Base-by-base conservation (phyloP, 1,140 invertebrate genomes). In the Arion vulgaris region DNA sequence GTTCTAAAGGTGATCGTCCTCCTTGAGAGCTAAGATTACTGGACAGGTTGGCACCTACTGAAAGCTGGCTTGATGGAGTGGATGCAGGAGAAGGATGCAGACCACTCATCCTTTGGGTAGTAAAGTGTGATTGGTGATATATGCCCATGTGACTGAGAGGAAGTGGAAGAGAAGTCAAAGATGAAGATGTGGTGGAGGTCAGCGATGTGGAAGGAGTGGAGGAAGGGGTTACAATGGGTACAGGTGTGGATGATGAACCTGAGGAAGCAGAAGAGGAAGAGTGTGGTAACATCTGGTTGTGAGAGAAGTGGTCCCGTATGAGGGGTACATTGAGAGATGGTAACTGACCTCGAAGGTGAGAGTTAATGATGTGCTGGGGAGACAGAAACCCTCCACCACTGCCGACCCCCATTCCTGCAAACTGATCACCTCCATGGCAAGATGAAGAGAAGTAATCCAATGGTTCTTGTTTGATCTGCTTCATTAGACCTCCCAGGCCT, bases 11-110 rank as follows among this genome's bases (percentile, higher is more conserved):
- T 2, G 80, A 81, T 34, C 80, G 80, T n/a, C 45, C 80, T 17
- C 80, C 80, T 39, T 81, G 80, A 1, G 80, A 73, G 32, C 69
- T 73, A 0, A 81, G 49, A 39, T 81, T 81, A 32, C 80, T 81
- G 41, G 85, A 79, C 19, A 77, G 75, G 45, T 66, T 80, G 41
- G 76, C 81, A 13, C 62, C 62, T 32, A 81, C 79, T 23, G 79
- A 77, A 34, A 51, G 23, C 28, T 62, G 82, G 41, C 76, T 83
- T 57, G 83, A 83, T 71, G 83, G 68, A 68, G 88, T 72, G 80
- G 83, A 41, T 80, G 85, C 66, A 45, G 87, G 32, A 80, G 69
- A 57, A n/a, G 80, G 80, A 49, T 81, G 80, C 34, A 73, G 41
- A 26, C 80, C 80, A 13, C 69, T 45, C 66, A 80, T 80, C 28